Evolutionary conservation across 2,113 vertebrate genomes (phyloP).

Genomic region (Bombycilla garrulus): DNA sequence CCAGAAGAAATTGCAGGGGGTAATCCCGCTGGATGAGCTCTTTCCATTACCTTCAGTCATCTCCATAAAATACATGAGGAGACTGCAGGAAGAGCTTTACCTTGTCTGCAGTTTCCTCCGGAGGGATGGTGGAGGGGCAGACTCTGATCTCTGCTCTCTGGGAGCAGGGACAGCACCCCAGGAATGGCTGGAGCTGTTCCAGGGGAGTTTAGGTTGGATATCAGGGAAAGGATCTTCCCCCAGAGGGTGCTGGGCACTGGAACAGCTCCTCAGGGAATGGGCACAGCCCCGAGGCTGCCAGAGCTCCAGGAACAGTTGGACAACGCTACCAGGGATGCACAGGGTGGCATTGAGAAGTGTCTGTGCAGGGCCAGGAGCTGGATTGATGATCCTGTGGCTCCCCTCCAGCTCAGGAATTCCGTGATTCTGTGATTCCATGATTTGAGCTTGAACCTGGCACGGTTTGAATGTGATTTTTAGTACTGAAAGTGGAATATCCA

Average conservation of each 20-base stretch:
- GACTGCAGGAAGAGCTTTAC: not conserved
- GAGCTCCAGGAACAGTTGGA: not conserved
- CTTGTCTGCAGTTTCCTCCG: not conserved
- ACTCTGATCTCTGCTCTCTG: not conserved
- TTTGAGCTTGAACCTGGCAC: not conserved
- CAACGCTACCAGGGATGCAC: accelerated
- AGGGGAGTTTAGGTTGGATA: accelerated
- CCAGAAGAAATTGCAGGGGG: not conserved
- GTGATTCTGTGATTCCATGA: not conserved
- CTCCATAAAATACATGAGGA: not conserved
- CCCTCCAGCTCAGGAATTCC: no score
- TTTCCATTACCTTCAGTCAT: not conserved
- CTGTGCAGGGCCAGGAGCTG: accelerated
- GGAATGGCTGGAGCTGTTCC: not conserved
- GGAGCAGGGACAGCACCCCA: no score
- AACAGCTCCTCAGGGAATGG: not conserved
- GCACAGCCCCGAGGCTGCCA: not conserved
- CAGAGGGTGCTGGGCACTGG: not conserved
- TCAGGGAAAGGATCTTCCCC: not conserved
- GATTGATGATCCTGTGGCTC: accelerated
- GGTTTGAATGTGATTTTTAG: not conserved
- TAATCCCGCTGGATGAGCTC: not conserved
- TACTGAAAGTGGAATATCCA: not conserved
- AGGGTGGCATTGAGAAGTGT: not conserved
- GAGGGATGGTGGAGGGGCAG: not conserved